These are phyloP conservation scores for Nannoperca australis DNA, from an alignment of 2,797 vertebrate species.

Conservation along the genomic window DNA sequence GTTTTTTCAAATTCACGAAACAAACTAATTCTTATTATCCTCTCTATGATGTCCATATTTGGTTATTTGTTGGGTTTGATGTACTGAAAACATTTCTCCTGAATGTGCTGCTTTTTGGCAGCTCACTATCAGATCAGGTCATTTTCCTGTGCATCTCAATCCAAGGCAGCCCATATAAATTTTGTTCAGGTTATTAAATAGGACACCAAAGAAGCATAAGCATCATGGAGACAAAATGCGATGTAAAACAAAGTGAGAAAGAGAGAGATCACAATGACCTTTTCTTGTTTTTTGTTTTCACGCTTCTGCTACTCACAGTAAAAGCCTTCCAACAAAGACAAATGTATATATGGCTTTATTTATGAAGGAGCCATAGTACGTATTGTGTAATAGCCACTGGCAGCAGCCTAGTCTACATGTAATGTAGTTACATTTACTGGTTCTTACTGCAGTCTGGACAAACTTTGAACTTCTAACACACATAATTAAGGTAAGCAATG, in stretches of 20 bases:
- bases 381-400: background rate
- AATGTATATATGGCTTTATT: background rate
- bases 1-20: background rate
- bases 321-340: background rate
- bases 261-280: conserved; percentile 9
- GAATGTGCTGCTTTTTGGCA: background rate
- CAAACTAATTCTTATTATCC: background rate
- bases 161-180: background rate
- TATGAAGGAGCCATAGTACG: background rate
- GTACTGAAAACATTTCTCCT: background rate
- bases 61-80: background rate
- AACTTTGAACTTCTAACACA: background rate
- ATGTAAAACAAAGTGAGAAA: background rate
- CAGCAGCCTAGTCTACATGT: no score
- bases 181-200: background rate
- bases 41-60: background rate
- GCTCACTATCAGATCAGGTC: background rate
- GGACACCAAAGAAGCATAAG: background rate
- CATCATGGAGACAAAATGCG: background rate
- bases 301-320: background rate
- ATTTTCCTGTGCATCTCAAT: background rate
- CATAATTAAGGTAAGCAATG: background rate
- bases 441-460: background rate
- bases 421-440: background rate
- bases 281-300: conserved; percentile 6